phyloP scores from a whole-genome alignment of 2,797 vertebrate species.

The Arrhamphus sclerolepis region DNA sequence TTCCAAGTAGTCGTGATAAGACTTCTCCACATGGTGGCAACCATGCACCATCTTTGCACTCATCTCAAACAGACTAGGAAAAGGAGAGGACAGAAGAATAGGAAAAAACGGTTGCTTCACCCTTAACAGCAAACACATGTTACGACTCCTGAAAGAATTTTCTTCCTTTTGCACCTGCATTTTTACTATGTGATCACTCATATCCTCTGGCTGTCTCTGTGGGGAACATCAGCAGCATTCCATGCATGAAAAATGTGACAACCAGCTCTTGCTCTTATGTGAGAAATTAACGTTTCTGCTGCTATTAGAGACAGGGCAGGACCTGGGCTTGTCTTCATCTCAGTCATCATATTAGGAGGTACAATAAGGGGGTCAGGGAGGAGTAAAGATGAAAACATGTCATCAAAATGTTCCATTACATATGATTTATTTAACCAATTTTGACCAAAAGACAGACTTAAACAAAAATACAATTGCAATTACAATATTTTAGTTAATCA shows the following conservation, averaged over 20 bases:
- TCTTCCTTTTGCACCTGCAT: background rate
- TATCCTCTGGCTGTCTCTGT: background rate
- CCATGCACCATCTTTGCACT: conserved; percentile 28
- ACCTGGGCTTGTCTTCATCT: background rate
- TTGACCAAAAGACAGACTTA: no score
- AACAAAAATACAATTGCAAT: no score
- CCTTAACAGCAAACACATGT: background rate
- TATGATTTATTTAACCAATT: background rate
- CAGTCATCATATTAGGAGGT: background rate
- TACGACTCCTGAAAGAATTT: background rate
- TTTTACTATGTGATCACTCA: conserved; percentile 2
- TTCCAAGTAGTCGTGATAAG: conserved; percentile 8
- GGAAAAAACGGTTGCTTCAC: background rate
- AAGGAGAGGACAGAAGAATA: background rate
- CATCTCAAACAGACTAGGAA: background rate
- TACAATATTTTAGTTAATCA: no score
- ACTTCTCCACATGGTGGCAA: conserved; percentile 66
- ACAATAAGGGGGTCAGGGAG: background rate
- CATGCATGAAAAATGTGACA: conserved; percentile 9
- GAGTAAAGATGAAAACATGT: conserved; percentile 1
- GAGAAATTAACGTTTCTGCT: background rate
- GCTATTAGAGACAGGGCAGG: background rate
- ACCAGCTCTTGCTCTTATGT: background rate
- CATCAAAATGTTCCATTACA: background rate
- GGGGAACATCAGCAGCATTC: background rate